These are phyloP conservation scores for Trachythela sp. DNA, from an alignment of 64 coral and sea anemone genomes.

Conservation along the genomic window DNA sequence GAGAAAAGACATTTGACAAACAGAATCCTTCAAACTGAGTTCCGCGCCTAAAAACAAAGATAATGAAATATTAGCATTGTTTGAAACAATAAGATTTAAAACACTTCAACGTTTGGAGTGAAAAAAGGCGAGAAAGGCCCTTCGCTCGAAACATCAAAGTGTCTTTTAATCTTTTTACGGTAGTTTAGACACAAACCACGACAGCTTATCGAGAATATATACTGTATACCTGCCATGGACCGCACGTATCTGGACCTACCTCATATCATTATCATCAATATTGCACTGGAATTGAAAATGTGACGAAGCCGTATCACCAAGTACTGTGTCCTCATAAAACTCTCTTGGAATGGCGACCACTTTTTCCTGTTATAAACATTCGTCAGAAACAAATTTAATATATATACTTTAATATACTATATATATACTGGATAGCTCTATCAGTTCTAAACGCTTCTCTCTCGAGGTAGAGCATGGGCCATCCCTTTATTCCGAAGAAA, in stretches of 20 bases:
- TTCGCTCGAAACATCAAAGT: too few species aligned
- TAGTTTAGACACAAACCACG: neutral
- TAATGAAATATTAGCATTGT: too few species aligned
- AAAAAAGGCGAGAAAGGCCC: too few species aligned
- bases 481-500: too few species aligned
- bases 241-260: neutral
- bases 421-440: too few species aligned
- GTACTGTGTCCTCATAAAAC: constrained; percentile 6
- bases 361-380: constrained; percentile 16
- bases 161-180: too few species aligned
- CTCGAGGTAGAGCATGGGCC: too few species aligned
- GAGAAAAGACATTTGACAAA: constrained; percentile 10
- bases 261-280: neutral
- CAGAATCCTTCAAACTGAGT: neutral
- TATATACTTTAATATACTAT: neutral
- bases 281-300: neutral
- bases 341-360: constrained; percentile 52
- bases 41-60: neutral
- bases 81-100: too few species aligned
- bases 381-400: neutral
- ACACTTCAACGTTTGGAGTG: too few species aligned
- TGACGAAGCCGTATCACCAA: neutral
- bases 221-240: too few species aligned
- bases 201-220: too few species aligned
- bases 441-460: too few species aligned